Conservation (phyloP, 2,113 vertebrate genomes). For the Corythornis vintsioides region DNA sequence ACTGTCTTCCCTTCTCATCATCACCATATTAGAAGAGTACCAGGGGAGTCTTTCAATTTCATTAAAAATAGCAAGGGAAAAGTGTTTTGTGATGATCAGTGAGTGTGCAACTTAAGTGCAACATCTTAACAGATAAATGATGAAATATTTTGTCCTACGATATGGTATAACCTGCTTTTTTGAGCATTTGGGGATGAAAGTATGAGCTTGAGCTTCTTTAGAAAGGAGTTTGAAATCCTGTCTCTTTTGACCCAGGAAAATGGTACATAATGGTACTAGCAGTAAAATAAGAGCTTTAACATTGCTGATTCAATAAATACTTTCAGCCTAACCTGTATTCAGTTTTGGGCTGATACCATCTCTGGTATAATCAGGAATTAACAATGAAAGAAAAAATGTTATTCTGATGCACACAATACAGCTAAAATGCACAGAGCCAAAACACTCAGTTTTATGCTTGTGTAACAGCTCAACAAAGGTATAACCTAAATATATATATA, state of each 20-base stretch:
- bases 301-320: not conserved
- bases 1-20: not conserved
- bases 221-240: not conserved
- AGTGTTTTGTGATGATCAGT: not conserved
- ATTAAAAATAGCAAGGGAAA: not conserved
- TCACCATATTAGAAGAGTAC: not conserved
- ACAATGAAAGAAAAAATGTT: not conserved
- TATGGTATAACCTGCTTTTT: not conserved
- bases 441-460: not conserved
- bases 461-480: not conserved
- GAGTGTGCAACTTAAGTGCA: accelerated
- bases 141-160: not conserved
- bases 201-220: not conserved
- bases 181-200: not conserved
- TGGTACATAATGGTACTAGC: not conserved
- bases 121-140: not conserved
- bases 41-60: not conserved
- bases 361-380: not conserved
- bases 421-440: not conserved
- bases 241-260: not conserved
- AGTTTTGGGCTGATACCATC: not conserved
- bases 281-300: not conserved
- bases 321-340: not conserved
- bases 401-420: not conserved
- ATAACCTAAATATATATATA: not conserved